These are phyloP conservation scores for Crenichthys baileyi DNA, from an alignment of 2,797 vertebrate species.

Conservation along the genomic window DNA sequence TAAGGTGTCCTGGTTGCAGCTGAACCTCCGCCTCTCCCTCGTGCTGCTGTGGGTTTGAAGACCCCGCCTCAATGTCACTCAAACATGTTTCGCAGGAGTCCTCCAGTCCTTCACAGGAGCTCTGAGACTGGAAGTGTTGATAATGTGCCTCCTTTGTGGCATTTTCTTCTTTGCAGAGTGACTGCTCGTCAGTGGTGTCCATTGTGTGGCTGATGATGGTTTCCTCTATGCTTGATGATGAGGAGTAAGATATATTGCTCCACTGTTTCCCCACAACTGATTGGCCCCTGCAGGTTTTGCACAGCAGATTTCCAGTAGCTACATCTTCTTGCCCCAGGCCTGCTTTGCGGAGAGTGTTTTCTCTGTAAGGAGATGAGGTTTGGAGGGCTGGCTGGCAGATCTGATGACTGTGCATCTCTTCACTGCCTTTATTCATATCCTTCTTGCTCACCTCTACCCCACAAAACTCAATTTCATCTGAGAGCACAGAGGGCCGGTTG, in stretches of 20 bases:
- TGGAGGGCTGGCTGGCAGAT: conserved; percentile 85
- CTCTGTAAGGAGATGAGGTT: conserved; percentile 95
- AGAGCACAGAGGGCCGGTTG: conserved; percentile 93
- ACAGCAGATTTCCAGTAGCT: conserved; percentile 72
- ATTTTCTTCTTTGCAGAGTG: conserved; percentile 68
- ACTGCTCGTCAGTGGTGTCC: conserved; percentile 72
- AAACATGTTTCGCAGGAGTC: conserved; percentile 92
- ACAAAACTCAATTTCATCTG: conserved; percentile 91
- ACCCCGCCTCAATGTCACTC: conserved; percentile 86
- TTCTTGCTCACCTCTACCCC: conserved; percentile 70
- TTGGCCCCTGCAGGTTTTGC: conserved; percentile 77
- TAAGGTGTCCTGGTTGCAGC: conserved; percentile 89
- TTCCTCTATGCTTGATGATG: conserved; percentile 82
- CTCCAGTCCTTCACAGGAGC: conserved; percentile 90
- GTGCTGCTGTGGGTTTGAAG: conserved; percentile 56
- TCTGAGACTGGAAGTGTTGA: conserved; percentile 75
- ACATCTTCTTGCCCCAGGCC: conserved; percentile 46
- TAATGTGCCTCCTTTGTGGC: conserved; percentile 34
- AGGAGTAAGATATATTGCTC: conserved; percentile 78
- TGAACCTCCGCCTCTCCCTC: conserved; percentile 52
- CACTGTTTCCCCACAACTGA: conserved; percentile 66
- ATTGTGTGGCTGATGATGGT: conserved; percentile 77
- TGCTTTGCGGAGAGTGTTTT: conserved; percentile 63
- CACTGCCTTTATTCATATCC: conserved; percentile 57
- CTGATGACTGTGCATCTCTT: conserved; percentile 66